Evolutionary conservation across 2,113 vertebrate species (phyloP), one percentile per base, ranked within the genome.

Genomic region (Ptychochromis oligacanthus): DNA sequence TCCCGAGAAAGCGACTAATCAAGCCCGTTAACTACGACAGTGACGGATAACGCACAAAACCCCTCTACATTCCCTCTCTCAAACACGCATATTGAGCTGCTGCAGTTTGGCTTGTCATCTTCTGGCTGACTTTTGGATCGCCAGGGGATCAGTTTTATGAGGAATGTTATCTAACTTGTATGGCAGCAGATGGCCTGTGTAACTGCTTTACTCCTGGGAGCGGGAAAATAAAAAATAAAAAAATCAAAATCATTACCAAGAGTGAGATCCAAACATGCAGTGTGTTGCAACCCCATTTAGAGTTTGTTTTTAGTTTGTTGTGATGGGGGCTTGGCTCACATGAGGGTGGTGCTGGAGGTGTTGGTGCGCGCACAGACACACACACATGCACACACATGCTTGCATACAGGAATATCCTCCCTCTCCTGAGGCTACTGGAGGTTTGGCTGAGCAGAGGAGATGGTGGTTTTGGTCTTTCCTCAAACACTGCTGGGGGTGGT

Each of bases 401-500:
- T 31, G 26, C 67, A 52, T 8, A 17, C 2, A 72, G 2, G 8
- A 40, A 77, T 36, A 31, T 55, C 46, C 38, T 74, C 38, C 26
- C 57, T 89, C 78, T 62, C 55, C 52, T 17, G 46, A 80, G 85
- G 87, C 82, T 77, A 78, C 76, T 70, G 78, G 80, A 80, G 87
- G 79, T 84, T 92, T 86, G 88, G 84, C 80, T 40, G 59, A 59
- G 15, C 54, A 78, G 43, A 52, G 67, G 58, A 78, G 46, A 62
- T 46, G 83, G 83, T 81, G 85, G 81, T 84, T 88, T 58, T 83
- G 85, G 67, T 88, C 82, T 80, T 72, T 91, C 90, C 67, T 89
- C 83, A 84, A 83, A 86, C 87, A 64, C 70, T 88, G 87, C 91
- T 91, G 91, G 88, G 90, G 91, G 86, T 85, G 76, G 40, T 61